Conservation (phyloP, 2,888 invertebrate species). For the Stenoptilia bipunctidactyla region DNA sequence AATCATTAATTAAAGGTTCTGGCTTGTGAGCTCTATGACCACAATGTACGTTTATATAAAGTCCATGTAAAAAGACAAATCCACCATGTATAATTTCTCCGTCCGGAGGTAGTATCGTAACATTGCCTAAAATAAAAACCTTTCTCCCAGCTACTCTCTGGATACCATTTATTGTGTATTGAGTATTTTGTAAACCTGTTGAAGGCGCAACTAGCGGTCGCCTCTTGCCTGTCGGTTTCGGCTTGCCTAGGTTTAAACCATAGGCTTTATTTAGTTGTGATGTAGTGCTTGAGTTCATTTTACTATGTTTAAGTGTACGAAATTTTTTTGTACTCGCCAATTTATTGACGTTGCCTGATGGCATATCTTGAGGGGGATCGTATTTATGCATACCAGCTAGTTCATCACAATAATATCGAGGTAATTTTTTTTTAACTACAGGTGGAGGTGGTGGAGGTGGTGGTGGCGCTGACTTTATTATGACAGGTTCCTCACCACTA, state of each 20-base stretch:
- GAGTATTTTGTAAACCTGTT: slow-evolving; percentile 35
- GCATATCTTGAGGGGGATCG: slow-evolving; percentile 15
- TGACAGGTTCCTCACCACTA: slow-evolving; percentile 29
- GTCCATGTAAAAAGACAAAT: slow-evolving; percentile 23
- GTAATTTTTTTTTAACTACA: slow-evolving; percentile 45
- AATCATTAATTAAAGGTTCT: slow-evolving; percentile 28
- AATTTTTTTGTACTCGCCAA: background rate
- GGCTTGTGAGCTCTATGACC: slow-evolving; percentile 35
- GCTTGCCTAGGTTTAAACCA: slow-evolving; percentile 24
- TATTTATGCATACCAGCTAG: slow-evolving; percentile 34
- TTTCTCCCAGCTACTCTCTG: slow-evolving; percentile 30
- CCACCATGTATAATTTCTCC: slow-evolving; percentile 56
- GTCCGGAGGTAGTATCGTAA: slow-evolving; percentile 31
- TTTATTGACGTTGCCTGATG: background rate
- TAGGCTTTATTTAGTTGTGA: slow-evolving; percentile 31
- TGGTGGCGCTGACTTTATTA: slow-evolving; percentile 25
- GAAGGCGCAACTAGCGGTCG: slow-evolving; percentile 31
- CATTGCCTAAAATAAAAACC: slow-evolving; percentile 34
- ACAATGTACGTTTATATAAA: slow-evolving; percentile 36
- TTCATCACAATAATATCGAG: slow-evolving; percentile 35
- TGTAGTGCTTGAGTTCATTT: background rate
- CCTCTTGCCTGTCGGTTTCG: slow-evolving; percentile 15
- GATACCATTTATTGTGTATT: slow-evolving; percentile 45
- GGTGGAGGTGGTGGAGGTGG: slow-evolving; percentile 42
- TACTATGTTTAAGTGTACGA: background rate